Conservation (phyloP, 2,888 invertebrate species). For the Nipponacmea schrenckii region DNA sequence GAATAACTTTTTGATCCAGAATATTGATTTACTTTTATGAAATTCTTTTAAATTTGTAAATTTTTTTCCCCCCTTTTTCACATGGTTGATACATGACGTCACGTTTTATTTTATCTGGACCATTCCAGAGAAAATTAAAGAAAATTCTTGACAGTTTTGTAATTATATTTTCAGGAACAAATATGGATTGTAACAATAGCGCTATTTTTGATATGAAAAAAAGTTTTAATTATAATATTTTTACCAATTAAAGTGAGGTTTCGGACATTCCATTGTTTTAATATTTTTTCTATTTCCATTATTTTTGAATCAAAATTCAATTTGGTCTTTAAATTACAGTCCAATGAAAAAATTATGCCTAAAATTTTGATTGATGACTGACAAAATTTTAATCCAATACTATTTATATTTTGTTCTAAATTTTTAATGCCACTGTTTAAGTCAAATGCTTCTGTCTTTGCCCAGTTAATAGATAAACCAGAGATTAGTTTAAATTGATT, state of each 20-base stretch:
- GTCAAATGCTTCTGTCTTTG: background rate
- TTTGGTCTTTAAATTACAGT: too few relatives aligned
- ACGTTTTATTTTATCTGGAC: background rate
- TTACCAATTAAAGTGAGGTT: background rate
- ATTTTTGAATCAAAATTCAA: background rate
- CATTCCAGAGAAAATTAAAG: too few relatives aligned
- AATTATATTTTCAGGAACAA: too few relatives aligned
- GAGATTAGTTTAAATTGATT: constrained; percentile 4
- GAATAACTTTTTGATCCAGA: too few relatives aligned
- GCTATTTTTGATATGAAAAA: background rate
- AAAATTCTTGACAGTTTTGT: too few relatives aligned
- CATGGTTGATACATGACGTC: background rate
- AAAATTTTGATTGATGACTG: background rate
- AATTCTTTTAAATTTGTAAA: background rate
- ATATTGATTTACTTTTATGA: too few relatives aligned
- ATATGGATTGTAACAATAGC: background rate
- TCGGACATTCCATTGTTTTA: background rate
- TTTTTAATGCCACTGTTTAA: background rate
- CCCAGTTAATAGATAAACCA: background rate
- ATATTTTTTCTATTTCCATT: background rate
- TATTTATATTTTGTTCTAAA: background rate
- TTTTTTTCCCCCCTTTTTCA: background rate
- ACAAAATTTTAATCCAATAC: background rate
- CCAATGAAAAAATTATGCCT: background rate
- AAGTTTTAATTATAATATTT: too few relatives aligned